Base-by-base conservation (phyloP, 2,888 invertebrate species). In the Diabrotica balteata region DNA sequence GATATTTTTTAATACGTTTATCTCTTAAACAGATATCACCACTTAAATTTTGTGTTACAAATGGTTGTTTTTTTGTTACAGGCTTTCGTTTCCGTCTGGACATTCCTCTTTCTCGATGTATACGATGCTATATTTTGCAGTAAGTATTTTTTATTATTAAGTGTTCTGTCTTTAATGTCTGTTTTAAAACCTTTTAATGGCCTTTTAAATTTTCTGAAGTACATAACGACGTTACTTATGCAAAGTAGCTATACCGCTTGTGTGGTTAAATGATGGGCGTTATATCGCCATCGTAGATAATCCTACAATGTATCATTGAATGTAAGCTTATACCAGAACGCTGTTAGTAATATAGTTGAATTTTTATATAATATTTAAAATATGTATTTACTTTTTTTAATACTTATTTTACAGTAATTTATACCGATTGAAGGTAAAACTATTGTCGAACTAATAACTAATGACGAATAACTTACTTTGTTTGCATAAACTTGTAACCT, bases 51-150 rank as follows among this genome's bases (percentile, higher is more conserved):
- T 47, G 44, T 32, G 5, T 51, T 46, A 45, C 58, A 51, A 45
- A 55, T 55, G 49, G 22, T 49, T 47, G 5, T 68, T 61, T 66
- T 55, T 58, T 65, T 52, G 8, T 83, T 83, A 68, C 84, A 88
- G 90, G 80, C 87, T 96, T 69, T 96, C 96, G 43, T 96, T 96
- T 85, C 95, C 95, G 66, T 95, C 95, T 72, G 96, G 96, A 32
- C 96, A 96, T 84, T 93, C 96, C 11, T 95, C 95, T 10, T 95
- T 95, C 86, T 92, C 94, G 10, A 92, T 93, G 76, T 95, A 91
- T 80, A 90, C 93, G 51, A 94, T 94, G 93, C 84, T 94, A 63
- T 95, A 93, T 85, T 89, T 94, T 78, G 90, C 90, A 80, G 94
- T 95, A 86, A 92, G 92, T 90, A 71, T 17, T 72, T 58, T 66